Evolutionary conservation across 2,113 vertebrate species (phyloP).

Genomic region (Neotoma lepida): DNA sequence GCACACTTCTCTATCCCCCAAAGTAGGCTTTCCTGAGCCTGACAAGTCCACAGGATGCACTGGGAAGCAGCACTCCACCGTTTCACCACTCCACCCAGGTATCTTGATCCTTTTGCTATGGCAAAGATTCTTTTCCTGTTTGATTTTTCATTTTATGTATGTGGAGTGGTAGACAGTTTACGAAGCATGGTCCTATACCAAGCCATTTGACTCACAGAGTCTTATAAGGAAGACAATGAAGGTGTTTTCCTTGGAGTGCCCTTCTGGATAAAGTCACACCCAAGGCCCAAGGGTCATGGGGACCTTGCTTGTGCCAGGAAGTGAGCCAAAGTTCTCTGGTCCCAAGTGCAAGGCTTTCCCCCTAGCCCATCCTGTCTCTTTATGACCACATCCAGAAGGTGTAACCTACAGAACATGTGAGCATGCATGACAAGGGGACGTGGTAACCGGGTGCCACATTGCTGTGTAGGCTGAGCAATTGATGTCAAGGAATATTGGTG

Average conservation of each 20-base stretch:
- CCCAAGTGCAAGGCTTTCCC: not conserved
- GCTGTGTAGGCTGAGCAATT: rapidly evolving
- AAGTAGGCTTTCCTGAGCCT: not conserved
- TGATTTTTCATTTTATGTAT: not conserved
- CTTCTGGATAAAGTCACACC: not conserved
- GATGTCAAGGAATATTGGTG: not conserved
- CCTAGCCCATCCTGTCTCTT: not conserved
- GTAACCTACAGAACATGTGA: rapidly evolving
- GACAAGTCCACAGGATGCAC: not conserved
- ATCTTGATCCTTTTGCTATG: not conserved
- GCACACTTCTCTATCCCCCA: not conserved
- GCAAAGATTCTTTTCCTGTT: not conserved
- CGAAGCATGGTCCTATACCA: not conserved
- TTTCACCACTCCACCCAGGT: not conserved
- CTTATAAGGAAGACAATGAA: not conserved
- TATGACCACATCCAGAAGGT: not conserved
- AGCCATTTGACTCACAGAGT: not conserved
- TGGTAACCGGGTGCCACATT: not conserved
- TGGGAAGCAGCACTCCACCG: not conserved
- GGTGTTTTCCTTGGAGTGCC: rapidly evolving
- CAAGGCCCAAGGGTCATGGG: not conserved
- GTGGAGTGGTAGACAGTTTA: not conserved
- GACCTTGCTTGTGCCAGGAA: not conserved
- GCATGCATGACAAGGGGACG: rapidly evolving
- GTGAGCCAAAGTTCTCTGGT: not conserved